These are phyloP conservation scores for Gymnoscopelus braueri DNA, from an alignment of 2,797 vertebrate species.

Conservation along the genomic window DNA sequence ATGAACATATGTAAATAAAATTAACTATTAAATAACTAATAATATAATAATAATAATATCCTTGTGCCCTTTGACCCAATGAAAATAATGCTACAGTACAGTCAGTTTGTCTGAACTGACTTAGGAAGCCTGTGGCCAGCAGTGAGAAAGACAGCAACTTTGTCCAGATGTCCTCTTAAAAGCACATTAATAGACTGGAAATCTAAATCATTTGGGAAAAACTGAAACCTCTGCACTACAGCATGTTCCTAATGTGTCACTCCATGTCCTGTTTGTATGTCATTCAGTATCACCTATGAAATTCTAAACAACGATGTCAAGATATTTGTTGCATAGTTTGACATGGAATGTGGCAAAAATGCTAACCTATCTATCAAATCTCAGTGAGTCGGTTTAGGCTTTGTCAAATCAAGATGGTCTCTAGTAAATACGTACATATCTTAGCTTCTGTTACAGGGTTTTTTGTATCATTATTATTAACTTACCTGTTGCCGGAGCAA, in stretches of 20 bases:
- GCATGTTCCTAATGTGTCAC: slow-evolving; percentile 38
- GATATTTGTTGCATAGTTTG: slow-evolving; percentile 59
- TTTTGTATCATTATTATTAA: slow-evolving; percentile 67
- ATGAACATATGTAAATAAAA: slow-evolving; percentile 78
- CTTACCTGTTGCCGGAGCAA: slow-evolving; percentile 64
- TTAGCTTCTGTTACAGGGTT: slow-evolving; percentile 78
- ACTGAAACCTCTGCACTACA: slow-evolving; percentile 31
- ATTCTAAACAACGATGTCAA: slow-evolving; percentile 63
- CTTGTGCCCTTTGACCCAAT: slow-evolving; percentile 33
- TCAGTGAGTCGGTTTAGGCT: slow-evolving; percentile 69
- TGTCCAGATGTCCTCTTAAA: slow-evolving; percentile 31
- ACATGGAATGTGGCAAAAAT: slow-evolving; percentile 60
- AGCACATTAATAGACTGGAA: slow-evolving; percentile 53
- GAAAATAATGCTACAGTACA: slow-evolving; percentile 22
- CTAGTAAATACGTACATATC: slow-evolving; percentile 69
- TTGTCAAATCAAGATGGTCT: slow-evolving; percentile 60
- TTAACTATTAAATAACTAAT: slow-evolving; percentile 55
- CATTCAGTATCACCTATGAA: slow-evolving; percentile 56
- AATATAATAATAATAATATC: slow-evolving; percentile 21
- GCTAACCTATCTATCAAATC: slow-evolving; percentile 54
- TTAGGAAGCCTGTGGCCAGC: slow-evolving; percentile 16
- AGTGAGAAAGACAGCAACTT: slow-evolving; percentile 10
- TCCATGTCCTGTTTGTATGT: slow-evolving; percentile 57
- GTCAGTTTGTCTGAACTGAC: slow-evolving; percentile 24
- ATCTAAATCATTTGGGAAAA: slow-evolving; percentile 42